phyloP scores from a whole-genome alignment of 2,888 invertebrate genomes.

The Leuctra nigra region DNA sequence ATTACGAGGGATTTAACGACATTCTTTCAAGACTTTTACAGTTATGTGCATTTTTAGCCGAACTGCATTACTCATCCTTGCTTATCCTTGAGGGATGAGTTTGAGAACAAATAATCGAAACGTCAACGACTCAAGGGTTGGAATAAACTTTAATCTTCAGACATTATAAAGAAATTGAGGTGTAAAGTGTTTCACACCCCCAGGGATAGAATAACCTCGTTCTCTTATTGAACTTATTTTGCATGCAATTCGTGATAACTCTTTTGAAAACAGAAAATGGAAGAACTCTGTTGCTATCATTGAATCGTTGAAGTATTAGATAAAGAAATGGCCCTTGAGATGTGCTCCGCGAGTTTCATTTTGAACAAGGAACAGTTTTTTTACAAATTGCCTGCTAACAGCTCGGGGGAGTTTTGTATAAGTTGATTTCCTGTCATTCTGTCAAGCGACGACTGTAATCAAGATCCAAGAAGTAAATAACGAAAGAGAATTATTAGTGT shows the following conservation, averaged over 20 bases:
- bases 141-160: no score
- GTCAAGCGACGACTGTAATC: not conserved
- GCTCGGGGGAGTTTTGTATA: not conserved
- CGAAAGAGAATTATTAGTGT: not conserved
- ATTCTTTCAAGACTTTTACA: no score
- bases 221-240: not conserved
- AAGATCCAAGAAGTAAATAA: not conserved
- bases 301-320: conserved; percentile 5
- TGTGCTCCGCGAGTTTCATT: not conserved
- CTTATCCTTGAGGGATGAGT: no score
- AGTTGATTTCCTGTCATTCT: conserved; percentile 4
- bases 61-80: no score
- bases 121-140: no score
- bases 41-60: no score
- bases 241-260: conserved; percentile 3
- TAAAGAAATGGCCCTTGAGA: conserved; percentile 5
- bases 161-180: no score
- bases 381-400: conserved; percentile 1
- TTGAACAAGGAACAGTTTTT: conserved; percentile 1
- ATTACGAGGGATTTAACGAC: no score
- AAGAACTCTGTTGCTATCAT: not conserved
- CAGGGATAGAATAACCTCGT: conserved; percentile 3
- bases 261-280: conserved; percentile 1
- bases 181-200: conserved; percentile 1
- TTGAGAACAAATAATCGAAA: no score